Evolutionary conservation across 2,797 vertebrate genomes (phyloP).

Genomic region (Trachops cirrhosus): DNA sequence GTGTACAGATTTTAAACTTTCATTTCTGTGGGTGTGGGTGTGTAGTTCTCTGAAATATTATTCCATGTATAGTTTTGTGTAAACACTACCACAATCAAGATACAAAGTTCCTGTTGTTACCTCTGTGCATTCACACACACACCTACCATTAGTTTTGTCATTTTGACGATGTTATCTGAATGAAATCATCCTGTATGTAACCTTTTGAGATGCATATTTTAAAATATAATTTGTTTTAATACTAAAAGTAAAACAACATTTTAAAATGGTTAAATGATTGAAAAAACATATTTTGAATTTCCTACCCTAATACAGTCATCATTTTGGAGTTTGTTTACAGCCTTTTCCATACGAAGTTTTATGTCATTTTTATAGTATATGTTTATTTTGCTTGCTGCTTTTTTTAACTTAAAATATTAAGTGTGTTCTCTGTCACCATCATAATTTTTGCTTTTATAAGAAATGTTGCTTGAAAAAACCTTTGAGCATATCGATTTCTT

Average conservation of each 20-base stretch:
- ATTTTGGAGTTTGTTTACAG: slow-evolving; percentile 12
- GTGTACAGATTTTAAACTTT: background rate
- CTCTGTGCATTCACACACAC: background rate
- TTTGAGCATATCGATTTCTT: slow-evolving; percentile 13
- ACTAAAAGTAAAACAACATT: background rate
- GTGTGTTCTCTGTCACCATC: background rate
- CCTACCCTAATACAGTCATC: background rate
- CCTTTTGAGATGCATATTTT: background rate
- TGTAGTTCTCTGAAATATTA: background rate
- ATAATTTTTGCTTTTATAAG: slow-evolving; percentile 36
- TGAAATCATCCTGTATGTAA: background rate
- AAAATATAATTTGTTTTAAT: slow-evolving; percentile 12
- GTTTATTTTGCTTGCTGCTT: slow-evolving; percentile 1
- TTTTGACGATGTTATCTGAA: background rate
- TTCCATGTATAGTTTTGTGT: background rate
- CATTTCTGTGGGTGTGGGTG: background rate
- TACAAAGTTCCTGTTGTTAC: background rate
- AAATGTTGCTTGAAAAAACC: slow-evolving; percentile 11
- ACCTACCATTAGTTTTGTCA: background rate
- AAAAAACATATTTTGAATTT: background rate
- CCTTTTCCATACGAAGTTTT: background rate
- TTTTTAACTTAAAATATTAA: background rate
- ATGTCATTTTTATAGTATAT: background rate
- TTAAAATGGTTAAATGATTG: background rate
- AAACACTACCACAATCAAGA: background rate